Conservation (phyloP, 2,797 vertebrate genomes). For the Oryzias dopingdopingensis region DNA sequence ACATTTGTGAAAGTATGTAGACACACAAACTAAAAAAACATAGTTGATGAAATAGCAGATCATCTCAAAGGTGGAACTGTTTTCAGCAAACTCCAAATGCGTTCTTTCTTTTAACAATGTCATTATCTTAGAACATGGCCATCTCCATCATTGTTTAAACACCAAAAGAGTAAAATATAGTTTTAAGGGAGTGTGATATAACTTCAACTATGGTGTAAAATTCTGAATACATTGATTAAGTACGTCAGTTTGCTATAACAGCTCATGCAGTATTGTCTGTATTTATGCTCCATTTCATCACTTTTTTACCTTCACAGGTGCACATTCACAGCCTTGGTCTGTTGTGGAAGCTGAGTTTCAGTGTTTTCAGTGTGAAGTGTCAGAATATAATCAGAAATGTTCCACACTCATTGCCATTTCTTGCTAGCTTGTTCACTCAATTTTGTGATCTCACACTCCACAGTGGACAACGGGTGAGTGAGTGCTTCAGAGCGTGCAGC, state of each 20-base stretch:
- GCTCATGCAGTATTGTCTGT: neutral
- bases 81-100: too few species aligned
- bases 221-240: too few species aligned
- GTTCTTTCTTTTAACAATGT: too few species aligned
- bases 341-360: conserved; percentile 30
- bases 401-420: conserved; percentile 62
- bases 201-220: too few species aligned
- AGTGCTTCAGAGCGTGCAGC: conserved; percentile 64
- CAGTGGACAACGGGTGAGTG: conserved; percentile 52
- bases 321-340: conserved; percentile 11
- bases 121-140: too few species aligned
- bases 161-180: too few species aligned
- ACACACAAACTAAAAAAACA: conserved; percentile 6
- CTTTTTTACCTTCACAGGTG: conserved; percentile 6
- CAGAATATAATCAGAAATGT: conserved; percentile 66
- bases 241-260: too few species aligned
- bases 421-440: conserved; percentile 62
- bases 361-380: conserved; percentile 46
- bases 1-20: conserved; percentile 16
- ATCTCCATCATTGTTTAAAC: too few species aligned
- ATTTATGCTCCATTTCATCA: conserved; percentile 5
- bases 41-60: neutral
- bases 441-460: conserved; percentile 63
- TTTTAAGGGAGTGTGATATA: too few species aligned
- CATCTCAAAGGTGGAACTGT: neutral